These are phyloP conservation scores for Vanacampus margaritifer DNA, from an alignment of 2,113 vertebrate species.

Conservation along the genomic window DNA sequence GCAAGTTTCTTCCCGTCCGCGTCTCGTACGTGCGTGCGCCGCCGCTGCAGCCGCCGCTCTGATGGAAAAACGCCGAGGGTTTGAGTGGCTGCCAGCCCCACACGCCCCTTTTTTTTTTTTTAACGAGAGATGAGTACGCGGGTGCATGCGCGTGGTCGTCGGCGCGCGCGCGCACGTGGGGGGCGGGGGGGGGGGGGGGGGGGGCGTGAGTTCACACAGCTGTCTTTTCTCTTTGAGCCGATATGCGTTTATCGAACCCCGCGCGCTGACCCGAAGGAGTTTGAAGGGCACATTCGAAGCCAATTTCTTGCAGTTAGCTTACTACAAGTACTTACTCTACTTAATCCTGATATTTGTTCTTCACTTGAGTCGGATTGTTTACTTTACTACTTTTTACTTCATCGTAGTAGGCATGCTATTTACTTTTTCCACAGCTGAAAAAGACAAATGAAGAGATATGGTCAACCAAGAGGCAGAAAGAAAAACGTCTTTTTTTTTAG, in stretches of 20 bases:
- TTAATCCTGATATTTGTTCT: background rate
- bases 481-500: no score
- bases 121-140: constrained; percentile 43
- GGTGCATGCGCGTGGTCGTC: constrained; percentile 17
- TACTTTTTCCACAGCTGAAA: no score
- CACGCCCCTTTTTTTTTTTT: constrained; percentile 68
- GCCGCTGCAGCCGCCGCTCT: constrained; percentile 34
- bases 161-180: constrained; percentile 6
- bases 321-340: background rate
- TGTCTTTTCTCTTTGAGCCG: constrained; percentile 21
- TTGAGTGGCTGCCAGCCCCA: constrained; percentile 48
- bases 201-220: constrained; percentile 40
- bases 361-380: no score
- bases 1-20: constrained; percentile 39
- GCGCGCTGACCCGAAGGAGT: background rate
- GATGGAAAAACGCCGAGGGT: constrained; percentile 50
- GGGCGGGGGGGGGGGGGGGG: no score
- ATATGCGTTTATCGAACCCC: constrained; percentile 10
- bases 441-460: no score
- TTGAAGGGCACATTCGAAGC: constrained; percentile 21
- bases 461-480: no score
- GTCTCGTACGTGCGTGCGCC: constrained; percentile 27
- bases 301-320: background rate
- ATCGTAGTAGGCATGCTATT: no score
- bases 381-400: no score